Base-by-base conservation (phyloP, 2,113 vertebrate genomes). In the Oenanthe melanoleuca region DNA sequence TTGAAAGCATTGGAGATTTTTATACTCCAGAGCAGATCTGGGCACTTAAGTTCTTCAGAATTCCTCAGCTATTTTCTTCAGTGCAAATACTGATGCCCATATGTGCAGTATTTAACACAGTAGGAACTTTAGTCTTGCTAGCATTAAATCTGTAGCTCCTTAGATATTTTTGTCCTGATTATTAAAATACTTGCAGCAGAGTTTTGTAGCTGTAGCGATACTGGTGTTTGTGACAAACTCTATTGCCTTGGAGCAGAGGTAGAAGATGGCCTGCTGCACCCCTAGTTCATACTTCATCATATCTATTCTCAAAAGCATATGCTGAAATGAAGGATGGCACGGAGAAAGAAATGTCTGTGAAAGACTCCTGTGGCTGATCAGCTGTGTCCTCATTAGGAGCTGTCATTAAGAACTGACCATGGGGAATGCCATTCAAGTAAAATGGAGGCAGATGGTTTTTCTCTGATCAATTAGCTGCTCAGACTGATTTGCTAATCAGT, bases 401-500 rank as follows among this genome's bases (percentile, higher is more conserved):
- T 93, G 88, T 92, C 80, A 87, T 95, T 95, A 93, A 95, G 40
- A 23, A 38, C 80, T 93, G 95, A 91, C 93, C 89, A 80, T 79
- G 66, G 88, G 95, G 91, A 95, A 93, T 88, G 87, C 61, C 10
- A 5, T 53, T 92, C 69, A 82, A 61, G 64, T 78, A 47, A 88
- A 95, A 93, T 87, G 74, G 78, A 95, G 64, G 88, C 88, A 96
- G 89, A 97, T 92, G 80, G 34, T 90, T 96, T 85, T 92, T 61
- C 93, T 87, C 90, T 89, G 86, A 95, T 95, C 94, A 96, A 90
- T 97, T 97, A 97, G 94, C 83, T 91, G 60, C 80, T 95, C 86
- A 91, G 77, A 92, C 69, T 92, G 81, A 93, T 96, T 95, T 92
- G 73, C 92, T 96, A 64, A 96, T 95, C 93, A 95, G 89, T 69